Evolutionary conservation across 2,888 invertebrate genomes (phyloP), one percentile per base, ranked within the genome.

Genomic region (Eilema caniola): DNA sequence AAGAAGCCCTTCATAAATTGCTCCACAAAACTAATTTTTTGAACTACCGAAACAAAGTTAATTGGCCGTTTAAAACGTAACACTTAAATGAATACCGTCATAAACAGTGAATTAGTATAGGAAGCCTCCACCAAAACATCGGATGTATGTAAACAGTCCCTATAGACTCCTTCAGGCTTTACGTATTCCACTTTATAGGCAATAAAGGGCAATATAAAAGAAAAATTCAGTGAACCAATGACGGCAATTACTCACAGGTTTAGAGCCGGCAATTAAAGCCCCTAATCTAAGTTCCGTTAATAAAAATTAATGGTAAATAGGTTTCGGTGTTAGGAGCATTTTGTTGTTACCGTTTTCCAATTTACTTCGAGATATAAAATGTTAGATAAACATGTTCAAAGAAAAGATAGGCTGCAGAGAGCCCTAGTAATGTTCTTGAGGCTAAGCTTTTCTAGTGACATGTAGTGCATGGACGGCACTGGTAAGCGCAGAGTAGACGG

Each of bases 261-360:
- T 74, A 80, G 67, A 74, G 67, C 62, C 62, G 59, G 76, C 80
- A 79, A 82, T 82, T 82, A 82, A 76, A 62, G 70, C 47, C 23
- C 62, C 66, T 74, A 74, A 82, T 72, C 69, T 72, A 71, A 69
- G 66, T 70, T 75, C 64, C 62, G 63, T 67, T 73, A 74, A 74
- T 76, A 76, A 73, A 76, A 74, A 73, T 75, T 80, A 80, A 78
- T 75, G 67, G 72, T 63, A 59, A 73, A 78, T 70, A 65, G 67
- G 47, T 64, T 72, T 60, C 33, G 53, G 69, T 71, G 41, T 71
- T 66, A 65, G 25, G 64, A 61, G 73, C 72, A 69, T 71, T 77
- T 70, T 62, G n/a, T 25, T 53, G 8, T 14, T 23, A 56, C 53
- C 25, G 24, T 64, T 64, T 47, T 41, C 41, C 16, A 63, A 64